Conservation (phyloP, 2,113 vertebrate genomes). For the Dipodomys merriami region DNA sequence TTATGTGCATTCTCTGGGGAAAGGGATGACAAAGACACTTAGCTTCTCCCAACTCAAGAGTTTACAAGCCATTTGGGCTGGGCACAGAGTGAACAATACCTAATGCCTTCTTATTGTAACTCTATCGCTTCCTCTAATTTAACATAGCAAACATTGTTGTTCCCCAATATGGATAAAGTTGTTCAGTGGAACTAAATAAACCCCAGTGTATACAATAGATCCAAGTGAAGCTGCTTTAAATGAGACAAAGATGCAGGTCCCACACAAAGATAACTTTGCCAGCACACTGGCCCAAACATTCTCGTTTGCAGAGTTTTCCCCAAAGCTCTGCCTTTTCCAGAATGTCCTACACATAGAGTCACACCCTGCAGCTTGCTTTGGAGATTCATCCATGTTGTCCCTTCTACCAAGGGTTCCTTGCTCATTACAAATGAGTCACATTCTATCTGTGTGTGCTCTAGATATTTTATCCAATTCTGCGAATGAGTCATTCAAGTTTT, state of each 20-base stretch:
- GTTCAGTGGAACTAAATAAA: slow-evolving; percentile 10
- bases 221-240: not conserved
- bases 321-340: not conserved
- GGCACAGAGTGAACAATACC: no score
- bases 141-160: no score
- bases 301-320: not conserved
- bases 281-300: not conserved
- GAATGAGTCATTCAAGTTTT: not conserved
- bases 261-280: not conserved
- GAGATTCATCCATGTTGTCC: not conserved
- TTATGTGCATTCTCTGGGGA: not conserved
- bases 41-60: not conserved
- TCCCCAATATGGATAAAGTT: not conserved
- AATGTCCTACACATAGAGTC: not conserved
- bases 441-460: fast-evolving
- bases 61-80: not conserved
- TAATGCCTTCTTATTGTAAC: no score
- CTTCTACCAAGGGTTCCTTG: not conserved
- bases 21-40: not conserved
- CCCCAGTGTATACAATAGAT: not conserved
- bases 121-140: no score
- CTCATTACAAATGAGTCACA: not conserved
- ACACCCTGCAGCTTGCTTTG: not conserved
- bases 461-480: not conserved
- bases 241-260: not conserved